Evolutionary conservation across 1,140 invertebrate species (phyloP).

Genomic region (Lepidurus apus): DNA sequence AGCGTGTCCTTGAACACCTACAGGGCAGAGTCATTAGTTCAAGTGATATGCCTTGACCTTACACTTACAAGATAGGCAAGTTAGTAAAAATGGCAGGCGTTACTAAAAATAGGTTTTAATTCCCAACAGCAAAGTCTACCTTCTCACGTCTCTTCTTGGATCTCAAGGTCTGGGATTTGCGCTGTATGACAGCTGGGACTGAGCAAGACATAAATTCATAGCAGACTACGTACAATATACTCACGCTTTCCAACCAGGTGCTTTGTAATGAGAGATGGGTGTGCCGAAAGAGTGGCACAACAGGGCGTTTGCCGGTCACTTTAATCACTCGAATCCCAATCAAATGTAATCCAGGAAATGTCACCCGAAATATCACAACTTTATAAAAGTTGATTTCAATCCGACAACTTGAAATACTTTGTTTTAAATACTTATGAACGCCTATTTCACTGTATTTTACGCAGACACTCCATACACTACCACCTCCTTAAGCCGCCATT

Average conservation of each 20-base stretch:
- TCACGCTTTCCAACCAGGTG: background rate
- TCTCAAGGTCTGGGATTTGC: too few species aligned
- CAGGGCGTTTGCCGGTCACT: constrained; percentile 5
- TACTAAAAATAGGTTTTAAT: background rate
- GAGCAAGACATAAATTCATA: too few species aligned
- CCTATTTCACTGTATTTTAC: background rate
- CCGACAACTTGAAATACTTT: too few species aligned
- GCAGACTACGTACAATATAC: background rate
- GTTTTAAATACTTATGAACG: background rate
- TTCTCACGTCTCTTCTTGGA: too few species aligned
- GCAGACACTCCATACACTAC: background rate
- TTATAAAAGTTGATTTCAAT: too few species aligned
- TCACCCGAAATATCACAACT: too few species aligned
- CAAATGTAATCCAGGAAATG: too few species aligned
- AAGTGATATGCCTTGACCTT: constrained; percentile 14
- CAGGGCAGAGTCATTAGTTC: background rate
- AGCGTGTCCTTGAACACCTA: background rate
- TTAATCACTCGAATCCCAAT: background rate
- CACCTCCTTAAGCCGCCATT: background rate
- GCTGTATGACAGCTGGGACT: too few species aligned
- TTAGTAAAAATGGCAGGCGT: background rate
- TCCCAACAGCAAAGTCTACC: too few species aligned
- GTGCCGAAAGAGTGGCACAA: background rate
- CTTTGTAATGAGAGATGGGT: background rate
- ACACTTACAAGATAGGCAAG: background rate